Base-by-base conservation (phyloP, 2,797 vertebrate genomes). In the Labroides dimidiatus region DNA sequence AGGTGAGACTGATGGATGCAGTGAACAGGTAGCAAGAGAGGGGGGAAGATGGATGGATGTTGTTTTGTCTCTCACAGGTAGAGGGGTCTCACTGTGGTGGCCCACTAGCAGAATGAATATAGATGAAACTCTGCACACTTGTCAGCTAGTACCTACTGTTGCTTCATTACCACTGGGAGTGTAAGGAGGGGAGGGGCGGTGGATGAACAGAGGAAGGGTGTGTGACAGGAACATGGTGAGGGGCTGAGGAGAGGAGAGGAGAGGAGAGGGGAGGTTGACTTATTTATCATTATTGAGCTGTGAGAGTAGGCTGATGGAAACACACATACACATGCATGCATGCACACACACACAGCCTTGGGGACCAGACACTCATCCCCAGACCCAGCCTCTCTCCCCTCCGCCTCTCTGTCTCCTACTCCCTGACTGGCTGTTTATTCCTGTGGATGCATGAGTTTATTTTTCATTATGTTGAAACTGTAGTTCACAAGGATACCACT, bases 281-380 rank as follows among this genome's bases (percentile, higher is more conserved):
- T 91, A 90, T 89, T 90, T 89, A 91, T 91, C 84, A 89, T 90
- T 89, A 91, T 90, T 91, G 90, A 92, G 86, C 82, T 89, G 87
- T 88, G 86, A 85, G 85, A 82, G 77, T 76, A 81, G 53, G 50
- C 72, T 82, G 79, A 82, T 61, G 60, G 70, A 84, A 75, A 69
- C 58, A 50, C 65, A 49, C 54, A 69, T 63, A 50, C 57, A 24
- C 39, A 8, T 7, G 8, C 30, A 33, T 7, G 8, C 30, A 33
- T 7, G 8, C 30, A 53, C 61, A 54, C 59, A 52, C 58, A 82
- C 39, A 50, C 75, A 81, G 82, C 88, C 81, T 80, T 77, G 87
- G 89, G 88, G 86, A 90, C 79, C 84, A 85, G 82, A 86, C 75
- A 84, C 78, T 87, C 81, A 85, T 84, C 80, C 64, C 74, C 69